Base-by-base conservation (phyloP, 2,888 invertebrate species). In the Chrysomela aeneicollis region DNA sequence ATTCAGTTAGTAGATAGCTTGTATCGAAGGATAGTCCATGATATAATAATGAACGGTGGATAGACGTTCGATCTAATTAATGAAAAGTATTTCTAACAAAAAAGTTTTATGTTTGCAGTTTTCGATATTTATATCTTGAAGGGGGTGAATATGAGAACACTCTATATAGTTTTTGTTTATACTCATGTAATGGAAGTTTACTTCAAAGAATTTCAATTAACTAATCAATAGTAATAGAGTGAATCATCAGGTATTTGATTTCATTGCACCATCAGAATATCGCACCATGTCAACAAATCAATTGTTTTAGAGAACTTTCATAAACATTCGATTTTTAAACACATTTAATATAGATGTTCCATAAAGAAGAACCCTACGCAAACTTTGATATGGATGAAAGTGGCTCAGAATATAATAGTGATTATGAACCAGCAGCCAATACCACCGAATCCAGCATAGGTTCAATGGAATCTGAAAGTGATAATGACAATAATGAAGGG, bases 401-500 rank as follows among this genome's bases (percentile, higher is more conserved):
- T 65, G 82, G 79, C 42, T 82, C 82, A 1, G 83, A 83, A 58
- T 80, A 77, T 65, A 81, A 79, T 58, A 80, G 79, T 53, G 82
- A 82, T 62, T 79, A 78, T 49, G 81, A 79, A 68, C 78, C 79
- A 26, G 80, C 79, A 8, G 69, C 73, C 12, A 76, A 76, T 59
- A 69, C 71, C 5, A 76, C 77, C 1, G 79, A 78, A 63, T 79
- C 81, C 0, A 79, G 81, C 54, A 76, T 79, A 32, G 76, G 81
- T 55, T 81, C 80, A 6, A 77, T 78, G 4, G 82, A 81, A 55
- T 80, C 80, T 0, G 74, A 78, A 9, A 79, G 80, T 22, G 81
- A 79, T 62, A 77, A 74, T 58, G 77, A 78, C 37, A 82, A 82
- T n/a, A 82, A 82, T n/a, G 81, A 79, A 66, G 79, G 82, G n/a